Percentiles rank a stretch among this genome's conserved stretches.
These are phyloP conservation scores for Agrotis exclamationis DNA, from an alignment of 2,888 invertebrate genomes.

Conservation along the genomic window DNA sequence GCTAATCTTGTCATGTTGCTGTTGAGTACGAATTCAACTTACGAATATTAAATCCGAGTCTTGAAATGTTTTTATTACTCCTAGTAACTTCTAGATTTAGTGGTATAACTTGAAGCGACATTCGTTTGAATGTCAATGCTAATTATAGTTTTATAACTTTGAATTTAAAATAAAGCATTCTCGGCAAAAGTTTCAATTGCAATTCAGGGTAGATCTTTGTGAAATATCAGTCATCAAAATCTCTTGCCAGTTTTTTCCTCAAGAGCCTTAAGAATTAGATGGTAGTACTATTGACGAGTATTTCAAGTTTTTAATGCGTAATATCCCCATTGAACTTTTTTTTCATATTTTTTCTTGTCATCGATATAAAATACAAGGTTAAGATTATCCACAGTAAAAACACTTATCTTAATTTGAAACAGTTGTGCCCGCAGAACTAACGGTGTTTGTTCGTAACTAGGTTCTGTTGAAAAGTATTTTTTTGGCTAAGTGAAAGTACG, in stretches of 20 bases:
- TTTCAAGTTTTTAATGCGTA: not conserved
- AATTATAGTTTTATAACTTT: not conserved
- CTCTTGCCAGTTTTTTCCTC: slow-evolving; percentile 16
- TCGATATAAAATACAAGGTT: slow-evolving; percentile 15
- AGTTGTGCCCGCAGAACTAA: slow-evolving; percentile 44
- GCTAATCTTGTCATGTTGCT: not conserved
- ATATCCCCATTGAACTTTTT: not conserved
- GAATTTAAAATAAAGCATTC: no score
- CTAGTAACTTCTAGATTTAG: not conserved
- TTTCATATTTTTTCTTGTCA: slow-evolving; percentile 5
- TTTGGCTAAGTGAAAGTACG: slow-evolving; percentile 57
- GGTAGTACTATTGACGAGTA: not conserved
- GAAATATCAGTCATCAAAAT: slow-evolving; percentile 3
- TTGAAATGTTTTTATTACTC: not conserved
- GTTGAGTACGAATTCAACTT: slow-evolving; percentile 1
- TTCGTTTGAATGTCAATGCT: slow-evolving; percentile 20
- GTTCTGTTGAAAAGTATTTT: slow-evolving; percentile 37
- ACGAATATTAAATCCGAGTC: not conserved
- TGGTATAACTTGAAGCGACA: slow-evolving; percentile 1
- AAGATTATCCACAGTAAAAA: slow-evolving; percentile 16
- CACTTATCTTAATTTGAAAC: slow-evolving; percentile 23
- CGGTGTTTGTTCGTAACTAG: slow-evolving; percentile 38
- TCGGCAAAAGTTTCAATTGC: not conserved
- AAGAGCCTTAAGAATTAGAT: slow-evolving; percentile 10
- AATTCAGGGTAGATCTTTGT: not conserved